phyloP scores from a whole-genome alignment of 2,888 invertebrate species.

The Nezara viridula region DNA sequence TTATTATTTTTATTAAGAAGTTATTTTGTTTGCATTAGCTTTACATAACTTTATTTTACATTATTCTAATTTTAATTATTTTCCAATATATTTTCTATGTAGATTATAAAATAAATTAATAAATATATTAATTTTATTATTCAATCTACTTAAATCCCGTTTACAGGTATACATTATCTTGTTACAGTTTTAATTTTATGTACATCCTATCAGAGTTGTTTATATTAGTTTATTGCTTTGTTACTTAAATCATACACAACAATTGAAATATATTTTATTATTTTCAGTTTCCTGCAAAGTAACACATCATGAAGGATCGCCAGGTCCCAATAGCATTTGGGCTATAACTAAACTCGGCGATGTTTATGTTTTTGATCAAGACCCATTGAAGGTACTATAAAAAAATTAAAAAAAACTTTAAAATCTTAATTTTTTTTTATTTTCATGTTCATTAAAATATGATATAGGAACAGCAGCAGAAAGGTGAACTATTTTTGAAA shows the following conservation, averaged over 20 bases:
- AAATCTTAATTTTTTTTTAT: background rate
- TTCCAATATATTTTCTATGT: too few relatives aligned
- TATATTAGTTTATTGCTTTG: background rate
- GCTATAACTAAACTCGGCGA: conserved; percentile 84
- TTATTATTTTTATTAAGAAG: too few relatives aligned
- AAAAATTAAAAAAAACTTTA: background rate
- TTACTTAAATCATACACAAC: background rate
- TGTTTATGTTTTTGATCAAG: conserved; percentile 85
- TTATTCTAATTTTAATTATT: too few relatives aligned
- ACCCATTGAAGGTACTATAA: conserved; percentile 74
- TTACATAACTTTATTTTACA: too few relatives aligned
- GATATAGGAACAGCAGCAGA: conserved; percentile 38
- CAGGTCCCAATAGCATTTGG: conserved; percentile 83
- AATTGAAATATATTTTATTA: background rate
- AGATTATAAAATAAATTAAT: too few relatives aligned
- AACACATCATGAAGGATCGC: conserved; percentile 79
- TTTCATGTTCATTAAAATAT: background rate
- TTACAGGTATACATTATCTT: too few relatives aligned
- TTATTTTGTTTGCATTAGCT: too few relatives aligned
- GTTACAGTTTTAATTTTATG: too few relatives aligned
- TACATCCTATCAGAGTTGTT: too few relatives aligned
- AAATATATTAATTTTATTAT: too few relatives aligned
- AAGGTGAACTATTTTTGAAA: conserved; percentile 52
- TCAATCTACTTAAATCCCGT: too few relatives aligned
- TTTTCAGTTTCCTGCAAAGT: conserved; percentile 79